Evolutionary conservation across 2,113 vertebrate genomes (phyloP), one percentile per base, ranked within the genome.

Genomic region (Eidolon helvum): DNA sequence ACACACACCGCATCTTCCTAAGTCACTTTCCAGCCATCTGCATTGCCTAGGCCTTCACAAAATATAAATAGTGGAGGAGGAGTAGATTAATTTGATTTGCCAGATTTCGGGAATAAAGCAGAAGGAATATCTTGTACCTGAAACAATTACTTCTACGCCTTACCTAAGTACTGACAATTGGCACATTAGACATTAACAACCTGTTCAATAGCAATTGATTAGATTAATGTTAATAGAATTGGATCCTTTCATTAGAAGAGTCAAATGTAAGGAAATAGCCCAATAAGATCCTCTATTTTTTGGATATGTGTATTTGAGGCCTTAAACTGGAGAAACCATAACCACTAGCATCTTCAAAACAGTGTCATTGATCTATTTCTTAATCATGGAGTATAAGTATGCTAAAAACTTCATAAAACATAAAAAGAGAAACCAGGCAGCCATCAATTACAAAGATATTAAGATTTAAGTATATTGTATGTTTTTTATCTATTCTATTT

Each of bases 221-320:
- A 75, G 69, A 92, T 80, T 95, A 82, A 66, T 59, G 71, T 18
- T 95, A 90, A 96, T 26, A 69, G 85, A 94, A 95, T 72, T 77
- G 30, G 53, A 87, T 88, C 15, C 8, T 79, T 92, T 65, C 75
- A 63, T 61, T 68, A 48, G 65, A 90, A 91, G n/a, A 57, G n/a
- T 68, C 65, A 77, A 91, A 57, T 22, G 28, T 68, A 85, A 0
- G 77, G 65, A 88, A 22, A 84, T 1, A 61, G 45, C 26, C 10
- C 14, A 87, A 12, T 59, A 79, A 68, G 35, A 96, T 40, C 21
- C 33, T 21, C 1, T 35, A 74, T 69, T 90, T 92, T 45, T 80
- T 95, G 33, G 78, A 79, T 85, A 82, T 40, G 48, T 68, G 4
- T 50, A 72, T 48, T 72, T 22, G 28, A 84, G 40, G 3, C 6